phyloP scores from a whole-genome alignment of 2,888 invertebrate genomes.

The Idaea straminata region DNA sequence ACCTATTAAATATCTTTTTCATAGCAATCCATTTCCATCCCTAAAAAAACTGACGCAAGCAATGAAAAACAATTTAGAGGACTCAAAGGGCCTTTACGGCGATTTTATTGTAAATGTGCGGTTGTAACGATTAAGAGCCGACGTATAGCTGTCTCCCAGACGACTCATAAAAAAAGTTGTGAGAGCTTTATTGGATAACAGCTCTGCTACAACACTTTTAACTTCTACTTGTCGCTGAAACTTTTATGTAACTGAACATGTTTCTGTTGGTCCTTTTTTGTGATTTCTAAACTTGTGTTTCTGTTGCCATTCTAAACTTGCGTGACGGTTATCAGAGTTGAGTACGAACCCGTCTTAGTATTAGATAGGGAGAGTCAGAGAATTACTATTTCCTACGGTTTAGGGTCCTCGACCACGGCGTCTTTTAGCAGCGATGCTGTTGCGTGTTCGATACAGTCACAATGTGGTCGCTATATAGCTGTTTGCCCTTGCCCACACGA shows the following conservation, averaged over 20 bases:
- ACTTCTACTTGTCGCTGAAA: constrained; percentile 42
- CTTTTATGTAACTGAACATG: constrained; percentile 38
- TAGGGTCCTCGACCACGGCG: no score
- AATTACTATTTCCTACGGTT: no score
- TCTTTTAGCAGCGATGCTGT: no score
- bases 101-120: constrained; percentile 26
- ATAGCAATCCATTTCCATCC: constrained; percentile 12
- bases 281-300: constrained; percentile 25
- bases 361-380: no score
- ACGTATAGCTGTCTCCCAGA: constrained; percentile 38
- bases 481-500: no score
- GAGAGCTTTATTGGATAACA: constrained; percentile 60
- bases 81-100: constrained; percentile 27
- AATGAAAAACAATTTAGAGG: constrained; percentile 6
- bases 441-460: no score
- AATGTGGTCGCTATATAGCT: no score
- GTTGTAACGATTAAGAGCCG: constrained; percentile 36
- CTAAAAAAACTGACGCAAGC: constrained; percentile 20
- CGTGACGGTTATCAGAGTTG: background rate
- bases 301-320: constrained; percentile 7
- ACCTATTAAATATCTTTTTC: background rate
- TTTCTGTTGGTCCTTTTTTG: constrained; percentile 29
- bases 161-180: constrained; percentile 54
- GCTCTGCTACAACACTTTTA: constrained; percentile 53
- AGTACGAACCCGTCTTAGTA: no score